Conservation (phyloP, 2,113 vertebrate genomes). For the Hystrix cristata region DNA sequence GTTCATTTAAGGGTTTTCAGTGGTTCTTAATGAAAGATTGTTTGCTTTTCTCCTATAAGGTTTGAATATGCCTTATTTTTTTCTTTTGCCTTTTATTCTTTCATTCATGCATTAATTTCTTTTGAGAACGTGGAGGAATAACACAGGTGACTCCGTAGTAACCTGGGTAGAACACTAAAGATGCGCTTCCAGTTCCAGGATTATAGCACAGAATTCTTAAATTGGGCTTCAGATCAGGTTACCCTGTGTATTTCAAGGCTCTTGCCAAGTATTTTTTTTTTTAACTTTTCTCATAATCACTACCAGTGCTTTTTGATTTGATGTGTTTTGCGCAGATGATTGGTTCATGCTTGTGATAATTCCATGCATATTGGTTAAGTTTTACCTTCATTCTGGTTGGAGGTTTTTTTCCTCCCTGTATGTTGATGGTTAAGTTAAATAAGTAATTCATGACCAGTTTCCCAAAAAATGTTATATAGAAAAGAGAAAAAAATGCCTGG, state of each 20-base stretch:
- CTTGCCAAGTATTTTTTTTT: conserved; percentile 10
- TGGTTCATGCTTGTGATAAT: background rate
- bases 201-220: conserved; percentile 1
- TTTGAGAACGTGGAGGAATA: background rate
- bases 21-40: conserved; percentile 10
- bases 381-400: conserved; percentile 35
- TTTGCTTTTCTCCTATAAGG: conserved; percentile 15
- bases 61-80: background rate
- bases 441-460: conserved; percentile 3
- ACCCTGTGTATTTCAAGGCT: background rate
- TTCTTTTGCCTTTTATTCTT: background rate
- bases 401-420: background rate
- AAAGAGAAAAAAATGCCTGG: background rate
- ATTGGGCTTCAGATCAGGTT: background rate
- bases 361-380: background rate
- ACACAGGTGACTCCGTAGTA: background rate
- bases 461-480: background rate
- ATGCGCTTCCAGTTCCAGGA: background rate
- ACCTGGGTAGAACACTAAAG: background rate
- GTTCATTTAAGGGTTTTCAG: background rate
- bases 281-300: conserved; percentile 28
- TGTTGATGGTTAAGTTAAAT: conserved; percentile 18
- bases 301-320: background rate
- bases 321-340: background rate
- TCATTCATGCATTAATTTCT: background rate